These are phyloP conservation scores for Malaclemys terrapin DNA, from an alignment of 2,113 vertebrate genomes.

Conservation along the genomic window DNA sequence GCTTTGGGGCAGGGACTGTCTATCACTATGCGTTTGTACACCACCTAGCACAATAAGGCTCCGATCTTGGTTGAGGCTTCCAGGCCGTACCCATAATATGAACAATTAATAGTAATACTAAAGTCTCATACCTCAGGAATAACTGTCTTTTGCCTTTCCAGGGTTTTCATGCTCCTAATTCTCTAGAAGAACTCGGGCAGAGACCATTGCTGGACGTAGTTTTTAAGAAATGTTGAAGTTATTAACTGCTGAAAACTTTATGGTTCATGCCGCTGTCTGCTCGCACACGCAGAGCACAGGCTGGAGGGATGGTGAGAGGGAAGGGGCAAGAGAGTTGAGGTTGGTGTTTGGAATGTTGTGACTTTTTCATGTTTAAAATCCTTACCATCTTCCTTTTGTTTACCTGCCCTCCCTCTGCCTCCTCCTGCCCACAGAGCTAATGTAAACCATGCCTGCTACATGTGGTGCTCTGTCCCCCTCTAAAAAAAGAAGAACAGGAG, in stretches of 20 bases:
- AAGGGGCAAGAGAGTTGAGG: background rate
- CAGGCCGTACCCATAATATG: accelerated
- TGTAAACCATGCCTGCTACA: too few species aligned
- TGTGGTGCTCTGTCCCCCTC: too few species aligned
- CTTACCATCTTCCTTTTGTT: constrained; percentile 11
- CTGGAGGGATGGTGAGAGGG: background rate
- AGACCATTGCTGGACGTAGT: background rate
- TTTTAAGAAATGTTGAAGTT: constrained; percentile 7
- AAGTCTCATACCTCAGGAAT: background rate
- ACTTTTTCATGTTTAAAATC: background rate
- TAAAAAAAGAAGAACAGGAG: too few species aligned
- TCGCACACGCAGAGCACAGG: background rate
- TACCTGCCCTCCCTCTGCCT: background rate
- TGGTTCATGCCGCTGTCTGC: background rate
- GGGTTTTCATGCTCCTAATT: background rate
- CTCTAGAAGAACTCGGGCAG: background rate
- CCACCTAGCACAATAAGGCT: background rate
- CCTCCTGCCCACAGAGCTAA: background rate
- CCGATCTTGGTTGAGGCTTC: background rate
- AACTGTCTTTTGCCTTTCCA: constrained; percentile 32
- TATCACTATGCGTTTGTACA: background rate
- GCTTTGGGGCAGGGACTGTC: background rate
- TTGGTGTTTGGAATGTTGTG: background rate
- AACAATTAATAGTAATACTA: constrained; percentile 2
- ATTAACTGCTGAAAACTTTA: constrained; percentile 21